These are phyloP conservation scores for Eupithecia vulgata DNA, from an alignment of 2,888 invertebrate species.

Conservation along the genomic window DNA sequence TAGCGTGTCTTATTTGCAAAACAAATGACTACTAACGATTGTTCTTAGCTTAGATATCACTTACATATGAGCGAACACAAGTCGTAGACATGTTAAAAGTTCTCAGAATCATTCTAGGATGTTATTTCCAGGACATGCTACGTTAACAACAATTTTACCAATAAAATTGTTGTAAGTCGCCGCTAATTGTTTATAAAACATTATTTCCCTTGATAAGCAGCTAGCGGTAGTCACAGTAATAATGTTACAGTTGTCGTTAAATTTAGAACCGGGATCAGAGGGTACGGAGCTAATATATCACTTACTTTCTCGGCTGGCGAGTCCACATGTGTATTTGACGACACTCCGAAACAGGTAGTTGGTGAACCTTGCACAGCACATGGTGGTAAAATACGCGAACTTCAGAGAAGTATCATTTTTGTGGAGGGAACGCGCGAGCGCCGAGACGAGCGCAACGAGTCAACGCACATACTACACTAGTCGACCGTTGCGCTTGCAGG, in stretches of 20 bases:
- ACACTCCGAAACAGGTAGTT: conserved; percentile 79
- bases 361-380: conserved; percentile 78
- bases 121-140: conserved; percentile 52
- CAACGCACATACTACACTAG: conserved; percentile 75
- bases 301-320: conserved; percentile 79
- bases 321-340: conserved; percentile 80
- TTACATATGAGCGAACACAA: conserved; percentile 30
- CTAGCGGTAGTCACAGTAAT: conserved; percentile 46
- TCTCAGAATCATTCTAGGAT: conserved; percentile 58
- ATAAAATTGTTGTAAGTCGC: conserved; percentile 23
- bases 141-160: not conserved
- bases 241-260: conserved; percentile 52
- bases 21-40: conserved; percentile 37
- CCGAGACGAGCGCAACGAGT: conserved; percentile 59
- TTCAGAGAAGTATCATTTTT: conserved; percentile 73
- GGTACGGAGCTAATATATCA: conserved; percentile 22
- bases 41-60: conserved; percentile 32
- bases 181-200: conserved; percentile 18
- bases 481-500: conserved; percentile 50
- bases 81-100: conserved; percentile 27
- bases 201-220: conserved; percentile 48
- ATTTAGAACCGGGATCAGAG: conserved; percentile 54
- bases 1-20: conserved; percentile 36
- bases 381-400: conserved; percentile 59
- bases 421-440: conserved; percentile 51